Base-by-base conservation (phyloP, 2,888 invertebrate species). In the Lacanobia oleracea region DNA sequence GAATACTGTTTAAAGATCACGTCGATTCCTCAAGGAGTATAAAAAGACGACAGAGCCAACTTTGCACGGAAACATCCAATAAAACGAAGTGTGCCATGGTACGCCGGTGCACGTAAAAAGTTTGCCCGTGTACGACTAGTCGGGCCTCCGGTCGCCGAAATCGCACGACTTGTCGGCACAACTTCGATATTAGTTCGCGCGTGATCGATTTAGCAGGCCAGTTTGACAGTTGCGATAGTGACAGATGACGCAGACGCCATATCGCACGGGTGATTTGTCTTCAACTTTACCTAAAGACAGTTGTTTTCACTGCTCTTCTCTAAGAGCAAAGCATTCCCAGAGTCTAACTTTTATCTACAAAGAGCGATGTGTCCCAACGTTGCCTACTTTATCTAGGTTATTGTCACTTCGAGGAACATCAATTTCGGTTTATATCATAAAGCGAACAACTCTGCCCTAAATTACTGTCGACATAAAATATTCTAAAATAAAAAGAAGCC, bases 131-230 rank as follows among this genome's bases (percentile, higher is more conserved):
- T 78, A 79, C 79, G 77, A 87, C 85, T 77, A 80, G 87, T 87
- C 84, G 83, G 75, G 74, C 85, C 86, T 87, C 78, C 81, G 84
- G 88, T 89, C 84, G 87, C 79, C 77, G 33, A 84, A 81, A 81
- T 80, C 83, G 84, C 61, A 66, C 90, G 88, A 90, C 90, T 90
- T 90, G 90, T 91, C 88, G 89, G 87, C 89, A 86, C 89, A 94
- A 95, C 94, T 95, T 95, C 89, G 93, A 94, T 95, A 95, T 95
- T 95, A 95, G 94, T 95, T 95, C 88, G 92, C 92, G 90, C 92
- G 93, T 95, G 95, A 95, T 95, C 95, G 95, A 95, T 95, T 93
- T 91, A 90, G 91, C 94, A 90, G 91, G 89, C 91, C 91, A 93
- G 91, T 95, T 93, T 94, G 95, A 95, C 95, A 95, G 94, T 94